Conservation (phyloP, 2,797 vertebrate species). For the Apodemus agrarius region DNA sequence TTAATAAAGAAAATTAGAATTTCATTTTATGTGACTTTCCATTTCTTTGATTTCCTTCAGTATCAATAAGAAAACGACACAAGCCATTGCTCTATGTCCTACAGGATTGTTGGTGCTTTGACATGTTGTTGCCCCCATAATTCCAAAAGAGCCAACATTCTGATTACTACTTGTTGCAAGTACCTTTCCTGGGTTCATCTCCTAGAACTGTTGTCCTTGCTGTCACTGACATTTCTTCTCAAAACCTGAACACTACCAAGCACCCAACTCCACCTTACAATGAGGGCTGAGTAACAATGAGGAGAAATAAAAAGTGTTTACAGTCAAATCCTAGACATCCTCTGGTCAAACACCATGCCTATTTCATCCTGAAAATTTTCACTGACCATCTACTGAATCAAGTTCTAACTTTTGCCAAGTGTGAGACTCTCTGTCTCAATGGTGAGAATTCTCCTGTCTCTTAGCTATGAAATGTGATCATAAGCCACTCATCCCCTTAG, state of each 20-base stretch:
- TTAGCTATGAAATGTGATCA: background rate
- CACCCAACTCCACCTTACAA: background rate
- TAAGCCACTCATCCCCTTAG: background rate
- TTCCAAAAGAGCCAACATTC: background rate
- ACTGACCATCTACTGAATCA: background rate
- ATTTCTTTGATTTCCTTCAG: conserved; percentile 29
- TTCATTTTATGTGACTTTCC: conserved; percentile 16
- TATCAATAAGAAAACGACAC: background rate
- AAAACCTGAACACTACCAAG: background rate
- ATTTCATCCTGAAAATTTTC: background rate
- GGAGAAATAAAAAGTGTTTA: background rate
- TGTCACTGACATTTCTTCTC: conserved; percentile 3
- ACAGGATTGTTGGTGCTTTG: background rate
- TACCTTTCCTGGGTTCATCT: conserved; percentile 8
- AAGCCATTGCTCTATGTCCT: background rate
- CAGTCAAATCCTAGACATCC: background rate
- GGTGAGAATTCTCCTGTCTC: background rate
- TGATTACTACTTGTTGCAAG: conserved; percentile 11
- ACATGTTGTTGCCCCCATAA: background rate
- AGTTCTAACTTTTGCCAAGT: background rate
- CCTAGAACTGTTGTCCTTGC: background rate
- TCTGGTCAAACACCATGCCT: background rate
- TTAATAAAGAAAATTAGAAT: conserved; percentile 31
- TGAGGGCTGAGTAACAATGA: background rate
- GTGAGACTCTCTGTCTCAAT: background rate